phyloP scores from a whole-genome alignment of 2,113 vertebrate genomes.

The Entelurus aequoreus region DNA sequence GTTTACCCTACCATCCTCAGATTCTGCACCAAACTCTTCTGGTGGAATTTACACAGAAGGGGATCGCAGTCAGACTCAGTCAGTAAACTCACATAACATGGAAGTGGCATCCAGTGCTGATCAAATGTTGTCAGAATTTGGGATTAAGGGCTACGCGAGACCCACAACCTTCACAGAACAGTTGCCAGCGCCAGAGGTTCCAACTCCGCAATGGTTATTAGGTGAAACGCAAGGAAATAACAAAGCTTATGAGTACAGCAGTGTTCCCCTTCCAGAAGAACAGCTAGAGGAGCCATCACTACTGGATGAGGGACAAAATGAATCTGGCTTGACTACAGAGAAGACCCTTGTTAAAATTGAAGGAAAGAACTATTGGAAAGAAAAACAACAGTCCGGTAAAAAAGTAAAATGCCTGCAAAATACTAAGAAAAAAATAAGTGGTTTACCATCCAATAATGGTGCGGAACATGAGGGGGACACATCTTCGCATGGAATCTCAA shows the following conservation, averaged over 20 bases:
- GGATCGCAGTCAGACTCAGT: neutral
- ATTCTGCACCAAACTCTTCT: neutral
- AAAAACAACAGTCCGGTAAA: constrained; percentile 30
- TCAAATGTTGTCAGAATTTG: constrained; percentile 7
- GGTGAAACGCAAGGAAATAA: neutral
- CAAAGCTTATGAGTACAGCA: neutral
- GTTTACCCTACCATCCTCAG: neutral
- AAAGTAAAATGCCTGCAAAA: constrained; percentile 3
- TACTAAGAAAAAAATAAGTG: neutral
- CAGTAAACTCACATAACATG: constrained; percentile 13
- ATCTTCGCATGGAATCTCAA: neutral
- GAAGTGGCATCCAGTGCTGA: constrained; percentile 5
- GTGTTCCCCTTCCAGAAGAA: neutral
- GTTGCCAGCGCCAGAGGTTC: neutral
- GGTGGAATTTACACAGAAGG: constrained; percentile 11
- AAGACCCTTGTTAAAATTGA: neutral
- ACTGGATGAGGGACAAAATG: neutral
- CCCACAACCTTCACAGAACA: neutral
- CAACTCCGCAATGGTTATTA: neutral
- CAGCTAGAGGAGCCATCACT: neutral
- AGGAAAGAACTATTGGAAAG: constrained; percentile 7
- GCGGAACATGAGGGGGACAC: neutral
- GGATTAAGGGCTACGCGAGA: neutral
- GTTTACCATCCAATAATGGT: neutral
- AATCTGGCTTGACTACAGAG: neutral